phyloP scores from a whole-genome alignment of 2,113 vertebrate species.

The Coregonus clupeaformis region DNA sequence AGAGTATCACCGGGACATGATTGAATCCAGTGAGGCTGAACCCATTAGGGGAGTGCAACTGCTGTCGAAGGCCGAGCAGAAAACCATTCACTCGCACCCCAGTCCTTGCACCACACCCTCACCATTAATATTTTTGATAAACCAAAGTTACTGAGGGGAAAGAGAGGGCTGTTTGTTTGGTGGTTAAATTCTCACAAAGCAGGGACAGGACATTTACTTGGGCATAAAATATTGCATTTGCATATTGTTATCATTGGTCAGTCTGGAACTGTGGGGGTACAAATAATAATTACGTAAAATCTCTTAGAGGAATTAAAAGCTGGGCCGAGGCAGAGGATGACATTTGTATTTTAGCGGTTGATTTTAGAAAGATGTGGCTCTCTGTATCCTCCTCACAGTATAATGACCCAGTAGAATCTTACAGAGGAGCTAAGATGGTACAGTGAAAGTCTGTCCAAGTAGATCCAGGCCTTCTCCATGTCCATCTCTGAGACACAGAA shows the following conservation, averaged over 20 bases:
- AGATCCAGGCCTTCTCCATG: slow-evolving; percentile 63
- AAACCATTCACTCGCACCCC: slow-evolving; percentile 70
- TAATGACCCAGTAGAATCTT: neutral
- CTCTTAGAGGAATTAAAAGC: slow-evolving; percentile 33
- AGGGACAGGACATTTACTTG: slow-evolving; percentile 49
- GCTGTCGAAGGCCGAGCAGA: slow-evolving; percentile 66
- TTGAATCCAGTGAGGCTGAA: slow-evolving; percentile 89
- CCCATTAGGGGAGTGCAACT: slow-evolving; percentile 80
- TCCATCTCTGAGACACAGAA: slow-evolving; percentile 77
- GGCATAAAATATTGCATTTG: slow-evolving; percentile 47
- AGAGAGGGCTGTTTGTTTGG: slow-evolving; percentile 21
- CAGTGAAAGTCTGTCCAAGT: no score
- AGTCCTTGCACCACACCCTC: slow-evolving; percentile 81
- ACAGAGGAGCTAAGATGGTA: no score
- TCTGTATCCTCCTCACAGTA: neutral
- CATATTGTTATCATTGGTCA: slow-evolving; percentile 59
- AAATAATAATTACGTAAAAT: slow-evolving; percentile 38
- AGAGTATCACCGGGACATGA: slow-evolving; percentile 89
- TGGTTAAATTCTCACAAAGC: slow-evolving; percentile 40
- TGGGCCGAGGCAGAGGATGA: neutral
- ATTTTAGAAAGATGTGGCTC: neutral
- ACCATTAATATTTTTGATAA: slow-evolving; percentile 94
- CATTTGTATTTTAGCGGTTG: neutral
- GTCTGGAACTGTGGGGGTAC: slow-evolving; percentile 59
- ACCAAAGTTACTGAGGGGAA: slow-evolving; percentile 89